Evolutionary conservation across 2,888 invertebrate species (phyloP), one percentile per base, ranked within the genome.

Genomic region (Dyspetes luteomarginatus): DNA sequence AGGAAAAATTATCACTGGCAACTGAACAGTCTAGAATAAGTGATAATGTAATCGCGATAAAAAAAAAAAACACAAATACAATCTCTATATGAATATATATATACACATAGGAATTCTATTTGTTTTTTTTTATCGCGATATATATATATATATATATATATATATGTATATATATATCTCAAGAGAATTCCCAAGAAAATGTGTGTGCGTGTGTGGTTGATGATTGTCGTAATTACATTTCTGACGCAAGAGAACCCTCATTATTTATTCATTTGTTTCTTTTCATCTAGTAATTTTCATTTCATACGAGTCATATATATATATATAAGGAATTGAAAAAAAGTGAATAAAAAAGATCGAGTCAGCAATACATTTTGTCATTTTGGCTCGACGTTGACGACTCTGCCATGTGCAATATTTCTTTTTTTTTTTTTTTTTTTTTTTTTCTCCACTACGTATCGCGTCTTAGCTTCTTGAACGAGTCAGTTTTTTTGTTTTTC

Each of bases 181-280:
- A 19, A 52, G n/a, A 64, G 30, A 36, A 52, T 52, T 24, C 15
- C n/a, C 24, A 36, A 56, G 50, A 71, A 77, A 41, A 64, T 36
- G 17, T 36, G 55, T 26, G 30, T 69, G 56, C 28, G 43, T 28
- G 45, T 28, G 43, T 58, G 28, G 58, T 22, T 71, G 58, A n/a
- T n/a, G n/a, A 80, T 76, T 71, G 48, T 48, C 45, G 67, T 55
- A 72, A 72, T 76, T 80, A 72, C 22, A 58, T 28, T 24, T 17
- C 36, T 80, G 80, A 79, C 79, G 79, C 79, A 75, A 56, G 67
- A 36, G 28, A 67, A 67, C 17, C 45, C 62, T 60, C 75, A 56
- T 76, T 72, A 76, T 22, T 36, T 36, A 45, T 71, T 71, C 65
- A 43, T 58, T 71, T 24, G 19, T 58, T 52, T 41, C 71, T 78